Percentiles rank a stretch among this genome's conserved stretches.
Evolutionary conservation across 2,888 invertebrate species (phyloP).

Genomic region (Andrena bicolor): DNA sequence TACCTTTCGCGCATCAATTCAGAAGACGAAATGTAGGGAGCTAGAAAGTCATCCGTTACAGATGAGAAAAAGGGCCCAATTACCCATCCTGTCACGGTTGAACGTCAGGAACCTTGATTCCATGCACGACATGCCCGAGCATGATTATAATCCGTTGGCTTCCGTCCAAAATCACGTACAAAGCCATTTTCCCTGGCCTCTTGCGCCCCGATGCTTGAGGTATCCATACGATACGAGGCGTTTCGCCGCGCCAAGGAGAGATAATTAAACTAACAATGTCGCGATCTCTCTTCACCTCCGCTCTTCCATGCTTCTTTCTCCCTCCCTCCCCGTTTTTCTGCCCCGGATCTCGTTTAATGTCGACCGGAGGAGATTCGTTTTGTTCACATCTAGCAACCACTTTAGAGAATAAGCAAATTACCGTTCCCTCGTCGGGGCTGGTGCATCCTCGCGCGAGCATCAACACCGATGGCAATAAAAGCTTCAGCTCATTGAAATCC

Average conservation of each 20-base stretch:
- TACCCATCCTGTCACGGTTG: slow-evolving; percentile 36
- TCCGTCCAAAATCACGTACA: slow-evolving; percentile 73
- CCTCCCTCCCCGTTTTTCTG: slow-evolving; percentile 14
- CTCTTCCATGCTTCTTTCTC: background rate
- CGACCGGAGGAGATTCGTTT: slow-evolving; percentile 41
- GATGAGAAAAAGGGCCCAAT: slow-evolving; percentile 24
- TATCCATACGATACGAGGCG: slow-evolving; percentile 45
- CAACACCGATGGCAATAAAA: background rate
- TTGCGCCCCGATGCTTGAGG: slow-evolving; percentile 17
- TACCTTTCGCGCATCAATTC: background rate
- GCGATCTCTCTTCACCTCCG: slow-evolving; percentile 15
- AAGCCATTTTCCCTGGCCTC: slow-evolving; percentile 24
- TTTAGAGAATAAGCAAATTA: slow-evolving; percentile 59
- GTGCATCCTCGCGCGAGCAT: background rate
- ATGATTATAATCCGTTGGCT: slow-evolving; percentile 74
- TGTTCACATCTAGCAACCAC: slow-evolving; percentile 33
- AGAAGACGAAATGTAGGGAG: background rate
- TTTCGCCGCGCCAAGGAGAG: slow-evolving; percentile 64
- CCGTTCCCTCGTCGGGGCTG: background rate
- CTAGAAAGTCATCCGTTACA: background rate
- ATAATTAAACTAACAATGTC: slow-evolving; percentile 78
- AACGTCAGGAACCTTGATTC: slow-evolving; percentile 46
- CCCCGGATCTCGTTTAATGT: slow-evolving; percentile 53
- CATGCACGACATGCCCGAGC: slow-evolving; percentile 61
- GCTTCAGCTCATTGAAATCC: background rate